Evolutionary conservation across 1,140 invertebrate species (phyloP).

Genomic region (Scylla paramamosain): DNA sequence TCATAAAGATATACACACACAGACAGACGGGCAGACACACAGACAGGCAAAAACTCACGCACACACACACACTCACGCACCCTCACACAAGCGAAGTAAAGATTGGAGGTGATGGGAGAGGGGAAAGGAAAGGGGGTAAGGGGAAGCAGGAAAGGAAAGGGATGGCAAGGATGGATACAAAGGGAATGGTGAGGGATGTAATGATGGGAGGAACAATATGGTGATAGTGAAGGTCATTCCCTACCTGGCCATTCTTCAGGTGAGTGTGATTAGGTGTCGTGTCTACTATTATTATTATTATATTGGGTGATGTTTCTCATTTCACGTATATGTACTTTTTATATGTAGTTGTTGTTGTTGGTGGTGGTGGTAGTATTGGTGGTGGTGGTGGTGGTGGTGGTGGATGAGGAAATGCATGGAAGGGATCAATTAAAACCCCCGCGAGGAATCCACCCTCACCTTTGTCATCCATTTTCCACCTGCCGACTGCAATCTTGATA

Average conservation of each 20-base stretch:
- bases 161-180: neutral
- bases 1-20: neutral
- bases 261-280: too few species aligned
- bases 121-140: neutral
- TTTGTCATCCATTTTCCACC: neutral
- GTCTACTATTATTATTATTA: neutral
- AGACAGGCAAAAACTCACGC: neutral
- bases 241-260: neutral
- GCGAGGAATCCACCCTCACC: neutral
- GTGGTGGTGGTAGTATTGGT: too few species aligned
- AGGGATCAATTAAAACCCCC: neutral
- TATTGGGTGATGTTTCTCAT: neutral
- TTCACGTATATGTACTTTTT: too few species aligned
- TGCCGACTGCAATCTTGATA: slow-evolving; percentile 5
- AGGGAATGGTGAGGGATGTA: neutral
- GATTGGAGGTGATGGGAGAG: neutral
- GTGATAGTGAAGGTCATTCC: neutral
- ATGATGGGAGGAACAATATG: neutral
- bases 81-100: neutral
- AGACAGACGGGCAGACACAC: neutral
- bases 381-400: too few species aligned
- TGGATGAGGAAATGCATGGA: neutral
- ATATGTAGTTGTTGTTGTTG: too few species aligned
- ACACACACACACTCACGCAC: too few species aligned
- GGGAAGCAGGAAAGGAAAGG: neutral